These are phyloP conservation scores for Enchytraeus crypticus DNA, from an alignment of 2,888 invertebrate species.

Conservation along the genomic window DNA sequence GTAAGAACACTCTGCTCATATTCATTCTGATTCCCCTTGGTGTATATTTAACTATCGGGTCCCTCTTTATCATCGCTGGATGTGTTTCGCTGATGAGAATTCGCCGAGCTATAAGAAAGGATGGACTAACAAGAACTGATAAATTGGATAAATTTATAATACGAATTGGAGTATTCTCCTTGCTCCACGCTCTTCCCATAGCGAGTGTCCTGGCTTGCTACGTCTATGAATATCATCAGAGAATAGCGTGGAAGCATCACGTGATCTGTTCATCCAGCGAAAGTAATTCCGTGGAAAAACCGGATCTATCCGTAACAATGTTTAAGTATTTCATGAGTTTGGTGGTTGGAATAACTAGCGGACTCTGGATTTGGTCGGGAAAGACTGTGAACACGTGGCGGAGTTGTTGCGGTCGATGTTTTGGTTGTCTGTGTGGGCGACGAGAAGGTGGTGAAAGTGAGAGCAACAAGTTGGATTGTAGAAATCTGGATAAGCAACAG, in stretches of 20 bases:
- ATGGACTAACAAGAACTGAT: slow-evolving; percentile 66
- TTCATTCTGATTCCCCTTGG: slow-evolving; percentile 84
- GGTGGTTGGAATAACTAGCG: slow-evolving; percentile 90
- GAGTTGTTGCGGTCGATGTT: slow-evolving; percentile 26
- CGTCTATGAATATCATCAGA: slow-evolving; percentile 83
- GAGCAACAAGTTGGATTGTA: too few relatives aligned
- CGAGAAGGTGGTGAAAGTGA: too few relatives aligned
- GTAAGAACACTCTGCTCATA: slow-evolving; percentile 70
- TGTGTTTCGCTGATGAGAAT: slow-evolving; percentile 91
- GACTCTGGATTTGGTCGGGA: slow-evolving; percentile 94
- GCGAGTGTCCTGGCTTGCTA: slow-evolving; percentile 83
- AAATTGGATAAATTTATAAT: slow-evolving; percentile 94
- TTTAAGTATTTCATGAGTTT: slow-evolving; percentile 92
- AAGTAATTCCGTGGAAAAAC: slow-evolving; percentile 33
- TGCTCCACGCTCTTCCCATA: slow-evolving; percentile 88
- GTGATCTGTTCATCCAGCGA: slow-evolving; percentile 66
- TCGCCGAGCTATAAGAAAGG: slow-evolving; percentile 79
- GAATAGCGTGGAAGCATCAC: slow-evolving; percentile 75
- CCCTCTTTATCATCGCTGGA: slow-evolving; percentile 81
- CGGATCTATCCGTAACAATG: slow-evolving; percentile 83
- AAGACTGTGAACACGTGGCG: slow-evolving; percentile 87
- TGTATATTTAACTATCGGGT: slow-evolving; percentile 80
- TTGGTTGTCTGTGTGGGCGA: too few relatives aligned
- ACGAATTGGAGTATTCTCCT: slow-evolving; percentile 90
- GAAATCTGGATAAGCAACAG: too few relatives aligned